phyloP scores from a whole-genome alignment of 2,888 invertebrate species.

The Eupeodes latifasciatus region DNA sequence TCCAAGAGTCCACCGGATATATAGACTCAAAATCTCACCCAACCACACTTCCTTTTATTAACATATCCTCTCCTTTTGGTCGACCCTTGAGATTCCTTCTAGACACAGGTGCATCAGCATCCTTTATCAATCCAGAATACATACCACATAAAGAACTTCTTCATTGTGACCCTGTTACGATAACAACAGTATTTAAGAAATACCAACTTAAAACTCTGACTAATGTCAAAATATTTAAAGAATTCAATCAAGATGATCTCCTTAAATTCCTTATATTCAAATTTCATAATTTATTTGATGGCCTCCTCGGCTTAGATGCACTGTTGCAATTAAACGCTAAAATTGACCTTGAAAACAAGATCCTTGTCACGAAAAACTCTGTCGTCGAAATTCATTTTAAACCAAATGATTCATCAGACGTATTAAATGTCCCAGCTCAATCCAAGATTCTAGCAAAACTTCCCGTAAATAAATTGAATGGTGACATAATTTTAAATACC shows the following conservation, averaged over 20 bases:
- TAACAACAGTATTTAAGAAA: too few relatives aligned
- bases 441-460: too few relatives aligned
- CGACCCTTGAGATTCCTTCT: neutral
- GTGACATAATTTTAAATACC: too few relatives aligned
- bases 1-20: too few relatives aligned
- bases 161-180: neutral
- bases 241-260: too few relatives aligned
- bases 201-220: too few relatives aligned
- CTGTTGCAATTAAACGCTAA: constrained; percentile 42
- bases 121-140: constrained; percentile 64
- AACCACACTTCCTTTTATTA: constrained; percentile 44
- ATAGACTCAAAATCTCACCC: constrained; percentile 26
- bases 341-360: constrained; percentile 29
- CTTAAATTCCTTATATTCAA: too few relatives aligned
- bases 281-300: neutral
- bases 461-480: too few relatives aligned
- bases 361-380: constrained; percentile 13
- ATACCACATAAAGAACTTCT: constrained; percentile 14
- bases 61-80: constrained; percentile 23
- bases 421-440: too few relatives aligned
- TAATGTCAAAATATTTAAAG: too few relatives aligned
- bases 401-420: constrained; percentile 1
- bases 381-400: neutral
- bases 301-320: constrained; percentile 39
- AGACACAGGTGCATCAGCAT: constrained; percentile 56